Evolutionary conservation across 2,888 invertebrate genomes (phyloP).

Genomic region (Hirtodrosophila trivittata): DNA sequence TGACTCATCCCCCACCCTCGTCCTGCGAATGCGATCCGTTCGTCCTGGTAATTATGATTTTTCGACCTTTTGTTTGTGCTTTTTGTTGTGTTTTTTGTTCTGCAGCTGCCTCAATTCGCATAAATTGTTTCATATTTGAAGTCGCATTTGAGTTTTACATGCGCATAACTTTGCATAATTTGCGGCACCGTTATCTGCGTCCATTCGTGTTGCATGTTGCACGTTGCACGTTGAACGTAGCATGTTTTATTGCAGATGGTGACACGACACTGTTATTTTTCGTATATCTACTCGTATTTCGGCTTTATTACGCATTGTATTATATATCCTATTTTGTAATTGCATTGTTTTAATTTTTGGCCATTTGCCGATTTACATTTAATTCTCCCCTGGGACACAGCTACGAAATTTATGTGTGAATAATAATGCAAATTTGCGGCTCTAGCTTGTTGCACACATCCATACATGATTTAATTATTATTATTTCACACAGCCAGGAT

Average conservation of each 20-base stretch:
- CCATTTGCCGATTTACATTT: slow-evolving; percentile 53
- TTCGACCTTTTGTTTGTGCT: slow-evolving; percentile 33
- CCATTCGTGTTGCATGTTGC: slow-evolving; percentile 20
- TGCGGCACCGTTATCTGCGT: slow-evolving; percentile 57
- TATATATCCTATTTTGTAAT: slow-evolving; percentile 53
- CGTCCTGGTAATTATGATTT: slow-evolving; percentile 70
- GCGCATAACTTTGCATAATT: slow-evolving; percentile 76
- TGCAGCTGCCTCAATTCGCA: slow-evolving; percentile 71
- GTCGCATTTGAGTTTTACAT: slow-evolving; percentile 56
- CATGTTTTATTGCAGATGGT: slow-evolving; percentile 12
- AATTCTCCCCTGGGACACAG: slow-evolving; percentile 19
- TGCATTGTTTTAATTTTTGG: slow-evolving; percentile 59
- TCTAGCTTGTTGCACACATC: not conserved
- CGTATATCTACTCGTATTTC: slow-evolving; percentile 1
- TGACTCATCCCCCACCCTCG: slow-evolving; percentile 41
- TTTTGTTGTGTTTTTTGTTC: slow-evolving; percentile 16
- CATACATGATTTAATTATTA: slow-evolving; percentile 16
- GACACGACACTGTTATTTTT: slow-evolving; percentile 29
- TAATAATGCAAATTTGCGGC: slow-evolving; percentile 50
- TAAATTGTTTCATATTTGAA: slow-evolving; percentile 73
- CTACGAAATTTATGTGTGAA: slow-evolving; percentile 19
- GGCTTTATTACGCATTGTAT: slow-evolving; percentile 37
- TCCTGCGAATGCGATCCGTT: slow-evolving; percentile 34
- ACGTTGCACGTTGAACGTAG: not conserved
- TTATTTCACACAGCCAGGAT: slow-evolving; percentile 1